Conservation (phyloP, 2,797 vertebrate genomes). For the Sebastes matsubarae region DNA sequence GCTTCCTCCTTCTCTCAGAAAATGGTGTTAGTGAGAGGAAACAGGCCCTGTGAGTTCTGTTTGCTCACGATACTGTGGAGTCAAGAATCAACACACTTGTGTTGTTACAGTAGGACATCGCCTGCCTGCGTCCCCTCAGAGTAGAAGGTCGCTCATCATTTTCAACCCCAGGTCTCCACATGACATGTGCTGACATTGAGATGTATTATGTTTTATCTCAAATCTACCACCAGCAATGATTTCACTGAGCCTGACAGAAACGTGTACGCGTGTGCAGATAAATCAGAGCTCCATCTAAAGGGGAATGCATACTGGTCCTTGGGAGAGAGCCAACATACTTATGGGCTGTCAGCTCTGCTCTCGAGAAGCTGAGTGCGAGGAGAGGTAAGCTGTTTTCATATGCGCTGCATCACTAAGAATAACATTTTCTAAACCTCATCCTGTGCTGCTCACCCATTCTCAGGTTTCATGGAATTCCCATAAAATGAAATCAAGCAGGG, state of each 20-base stretch:
- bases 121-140: conserved; percentile 4
- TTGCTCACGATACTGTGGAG: conserved; percentile 43
- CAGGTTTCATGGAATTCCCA: conserved; percentile 70
- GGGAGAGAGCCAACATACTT: conserved; percentile 17
- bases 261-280: conserved; percentile 18
- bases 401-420: conserved; percentile 46
- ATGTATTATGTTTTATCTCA: conserved; percentile 26
- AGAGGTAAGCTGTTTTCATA: conserved; percentile 36
- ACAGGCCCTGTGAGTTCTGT: conserved; percentile 13
- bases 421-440: conserved; percentile 62
- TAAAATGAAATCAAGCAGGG: conserved; percentile 71
- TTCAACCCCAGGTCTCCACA: conserved; percentile 22
- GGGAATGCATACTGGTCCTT: conserved; percentile 32
- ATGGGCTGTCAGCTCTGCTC: conserved; percentile 13
- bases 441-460: conserved; percentile 52
- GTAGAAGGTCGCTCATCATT: conserved; percentile 38
- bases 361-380: conserved; percentile 7
- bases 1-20: conserved; percentile 71
- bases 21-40: conserved; percentile 35
- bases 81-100: conserved; percentile 38
- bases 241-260: conserved; percentile 22
- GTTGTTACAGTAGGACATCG: conserved; percentile 38
- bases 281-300: conserved; percentile 33
- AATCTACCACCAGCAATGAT: conserved; percentile 24
- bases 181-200: conserved; percentile 26